Conservation (phyloP, 2,797 vertebrate genomes). For the Diceros bicornis region DNA sequence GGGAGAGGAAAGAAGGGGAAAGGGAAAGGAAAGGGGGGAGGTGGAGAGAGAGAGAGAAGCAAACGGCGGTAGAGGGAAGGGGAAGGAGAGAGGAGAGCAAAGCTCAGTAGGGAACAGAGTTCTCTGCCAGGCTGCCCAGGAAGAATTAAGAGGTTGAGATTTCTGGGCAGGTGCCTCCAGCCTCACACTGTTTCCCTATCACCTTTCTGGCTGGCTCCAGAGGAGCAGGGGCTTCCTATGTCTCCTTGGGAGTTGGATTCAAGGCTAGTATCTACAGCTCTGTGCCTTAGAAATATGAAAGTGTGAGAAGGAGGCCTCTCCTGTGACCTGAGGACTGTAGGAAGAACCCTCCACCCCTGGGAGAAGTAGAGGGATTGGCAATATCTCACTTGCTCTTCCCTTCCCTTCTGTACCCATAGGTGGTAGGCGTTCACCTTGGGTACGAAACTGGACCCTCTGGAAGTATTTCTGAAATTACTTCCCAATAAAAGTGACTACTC, state of each 20-base stretch:
- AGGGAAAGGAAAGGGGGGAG: not conserved
- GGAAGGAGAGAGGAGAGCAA: not conserved
- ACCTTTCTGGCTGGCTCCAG: not conserved
- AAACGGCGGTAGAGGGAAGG: not conserved
- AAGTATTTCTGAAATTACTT: conserved; percentile 95
- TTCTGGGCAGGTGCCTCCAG: not conserved
- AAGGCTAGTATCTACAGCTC: not conserved
- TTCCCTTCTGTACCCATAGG: conserved; percentile 85
- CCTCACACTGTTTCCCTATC: not conserved
- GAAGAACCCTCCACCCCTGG: not conserved
- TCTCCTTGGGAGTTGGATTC: not conserved
- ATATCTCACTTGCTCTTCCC: not conserved
- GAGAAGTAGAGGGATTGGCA: not conserved
- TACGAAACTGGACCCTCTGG: conserved; percentile 93
- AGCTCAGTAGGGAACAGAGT: not conserved
- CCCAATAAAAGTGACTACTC: conserved; percentile 91
- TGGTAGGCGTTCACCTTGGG: conserved; percentile 92
- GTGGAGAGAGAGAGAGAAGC: not conserved
- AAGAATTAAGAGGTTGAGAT: not conserved
- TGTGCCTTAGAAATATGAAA: not conserved
- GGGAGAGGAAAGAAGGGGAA: not conserved
- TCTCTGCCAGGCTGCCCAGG: not conserved
- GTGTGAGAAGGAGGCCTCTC: not conserved
- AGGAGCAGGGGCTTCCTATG: not conserved
- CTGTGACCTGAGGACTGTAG: not conserved